Conservation (phyloP, 2,113 vertebrate species). For the Nothoprocta pentlandii region DNA sequence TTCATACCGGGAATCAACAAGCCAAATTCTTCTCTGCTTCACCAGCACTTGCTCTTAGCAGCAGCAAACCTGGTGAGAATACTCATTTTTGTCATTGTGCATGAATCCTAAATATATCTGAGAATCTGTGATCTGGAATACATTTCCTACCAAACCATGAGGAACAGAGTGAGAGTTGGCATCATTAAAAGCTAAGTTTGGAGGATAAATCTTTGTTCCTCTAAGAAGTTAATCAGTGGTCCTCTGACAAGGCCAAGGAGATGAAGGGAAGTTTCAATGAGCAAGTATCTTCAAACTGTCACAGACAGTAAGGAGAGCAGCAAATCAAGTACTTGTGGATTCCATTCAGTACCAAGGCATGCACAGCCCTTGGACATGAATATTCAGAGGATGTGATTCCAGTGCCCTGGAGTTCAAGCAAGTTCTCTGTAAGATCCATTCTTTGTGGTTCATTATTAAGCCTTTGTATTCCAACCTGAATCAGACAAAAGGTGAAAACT, state of each 20-base stretch:
- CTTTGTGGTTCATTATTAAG: background rate
- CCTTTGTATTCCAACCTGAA: slow-evolving; percentile 5
- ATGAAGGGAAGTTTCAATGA: background rate
- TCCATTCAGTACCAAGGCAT: background rate
- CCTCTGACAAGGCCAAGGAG: background rate
- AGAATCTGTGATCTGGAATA: background rate
- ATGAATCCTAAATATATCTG: background rate
- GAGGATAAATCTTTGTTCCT: background rate
- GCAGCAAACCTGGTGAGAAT: background rate
- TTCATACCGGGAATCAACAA: background rate
- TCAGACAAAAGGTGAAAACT: background rate
- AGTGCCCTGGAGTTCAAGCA: background rate
- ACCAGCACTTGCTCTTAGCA: background rate
- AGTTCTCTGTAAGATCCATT: background rate
- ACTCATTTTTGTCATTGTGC: background rate
- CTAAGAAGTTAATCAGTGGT: background rate
- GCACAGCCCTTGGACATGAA: background rate
- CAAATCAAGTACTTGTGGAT: slow-evolving; percentile 11
- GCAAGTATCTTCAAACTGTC: background rate
- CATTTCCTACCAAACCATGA: background rate
- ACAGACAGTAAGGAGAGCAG: background rate
- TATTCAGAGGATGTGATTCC: background rate
- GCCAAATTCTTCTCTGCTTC: background rate
- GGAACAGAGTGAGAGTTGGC: fast-evolving
- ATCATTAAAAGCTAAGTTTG: background rate